Base-by-base conservation (phyloP, 2,888 invertebrate species). In the Microplitis manilae region DNA sequence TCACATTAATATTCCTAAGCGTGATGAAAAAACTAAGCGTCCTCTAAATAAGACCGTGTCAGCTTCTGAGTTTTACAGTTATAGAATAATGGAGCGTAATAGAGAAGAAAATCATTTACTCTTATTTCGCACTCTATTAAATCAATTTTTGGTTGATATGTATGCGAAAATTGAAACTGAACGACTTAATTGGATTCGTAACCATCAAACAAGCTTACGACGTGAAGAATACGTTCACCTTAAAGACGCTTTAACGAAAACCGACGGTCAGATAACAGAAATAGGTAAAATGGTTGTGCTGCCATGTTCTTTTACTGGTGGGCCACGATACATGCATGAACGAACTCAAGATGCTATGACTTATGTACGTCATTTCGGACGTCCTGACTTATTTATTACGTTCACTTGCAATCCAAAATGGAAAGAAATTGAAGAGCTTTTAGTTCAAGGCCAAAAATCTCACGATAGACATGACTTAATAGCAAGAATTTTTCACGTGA, bases 131-230 rank as follows among this genome's bases (percentile, higher is more conserved):
- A 70, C 76, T 40, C 75, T 89, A 6, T 86, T 85, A 75, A 83
- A 87, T 65, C 88, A 90, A 78, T 89, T 81, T 79, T 76, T 83
- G 15, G 89, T 90, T 39, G 87, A 90, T 79, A 87, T 87, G 87
- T 90, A 88, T 78, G 88, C 81, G 0, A 89, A 90, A 85, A 85
- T 89, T 15, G 88, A 89, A 79, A 85, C 81, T 6, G 88, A 88
- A 84, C 84, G 87, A 65, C 77, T 89, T 13, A 65, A 68, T 74
- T 89, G 77, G 79, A 81, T 89, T 20, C 75, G 85, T 60, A 81
- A 81, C 20, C 87, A 88, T 76, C 85, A 88, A 79, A 69, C 67
- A 50, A 83, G 86, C 78, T 75, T 88, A 61, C 83, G 87, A 73
- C n/a, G 83, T 61, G 82, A 88, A 81, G 81, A 88, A 38, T 89